These are phyloP conservation scores for Coracias cyanogaster DNA, from an alignment of 2,797 vertebrate species.

Conservation along the genomic window DNA sequence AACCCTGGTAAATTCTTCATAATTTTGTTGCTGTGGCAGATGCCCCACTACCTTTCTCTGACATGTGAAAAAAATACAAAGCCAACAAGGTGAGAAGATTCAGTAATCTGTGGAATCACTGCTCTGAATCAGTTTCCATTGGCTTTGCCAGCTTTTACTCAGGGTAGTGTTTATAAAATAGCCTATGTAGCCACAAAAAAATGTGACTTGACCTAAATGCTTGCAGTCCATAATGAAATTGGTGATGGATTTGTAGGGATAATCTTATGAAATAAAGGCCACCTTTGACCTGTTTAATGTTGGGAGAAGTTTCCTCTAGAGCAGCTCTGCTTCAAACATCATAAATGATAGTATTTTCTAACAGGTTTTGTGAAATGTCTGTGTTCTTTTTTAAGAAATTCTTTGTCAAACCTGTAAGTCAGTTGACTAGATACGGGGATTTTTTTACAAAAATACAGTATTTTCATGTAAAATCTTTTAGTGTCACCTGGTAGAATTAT, in stretches of 20 bases:
- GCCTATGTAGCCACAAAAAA: background rate
- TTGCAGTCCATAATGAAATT: background rate
- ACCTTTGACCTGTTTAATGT: background rate
- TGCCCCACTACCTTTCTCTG: background rate
- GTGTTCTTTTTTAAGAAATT: background rate
- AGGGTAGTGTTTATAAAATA: background rate
- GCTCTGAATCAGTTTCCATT: background rate
- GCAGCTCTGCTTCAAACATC: background rate
- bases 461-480: background rate
- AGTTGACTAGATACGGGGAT: accelerated
- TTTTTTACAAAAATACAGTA: background rate
- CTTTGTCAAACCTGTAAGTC: background rate
- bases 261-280: background rate
- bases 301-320: background rate
- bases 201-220: background rate
- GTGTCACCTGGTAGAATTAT: accelerated
- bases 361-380: background rate
- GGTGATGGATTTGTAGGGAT: background rate
- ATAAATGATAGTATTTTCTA: background rate
- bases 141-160: background rate
- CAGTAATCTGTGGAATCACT: background rate
- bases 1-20: accelerated
- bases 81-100: background rate
- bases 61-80: background rate
- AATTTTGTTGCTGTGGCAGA: background rate